Percentiles rank a stretch among this genome's conserved stretches.
phyloP scores from a whole-genome alignment of 2,888 invertebrate species.

The Plagiodera versicolora region DNA sequence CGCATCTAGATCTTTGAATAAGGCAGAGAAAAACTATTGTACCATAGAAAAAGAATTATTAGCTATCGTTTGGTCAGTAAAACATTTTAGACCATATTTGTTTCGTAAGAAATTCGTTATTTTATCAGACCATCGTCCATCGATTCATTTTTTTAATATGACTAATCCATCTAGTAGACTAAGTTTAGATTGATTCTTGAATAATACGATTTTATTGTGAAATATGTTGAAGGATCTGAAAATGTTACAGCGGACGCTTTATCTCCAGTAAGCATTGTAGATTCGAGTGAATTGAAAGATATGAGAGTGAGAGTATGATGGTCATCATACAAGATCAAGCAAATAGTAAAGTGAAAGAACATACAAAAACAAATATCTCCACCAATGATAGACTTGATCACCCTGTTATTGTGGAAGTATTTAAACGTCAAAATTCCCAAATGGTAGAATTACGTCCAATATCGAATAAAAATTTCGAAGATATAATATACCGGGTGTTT shows the following conservation, averaged over 20 bases:
- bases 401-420: not conserved
- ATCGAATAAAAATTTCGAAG: not conserved
- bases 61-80: too few relatives aligned
- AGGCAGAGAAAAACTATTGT: constrained; percentile 8
- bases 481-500: too few relatives aligned
- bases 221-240: not conserved
- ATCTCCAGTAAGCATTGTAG: not conserved
- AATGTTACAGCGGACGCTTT: not conserved
- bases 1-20: constrained; percentile 25
- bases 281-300: not conserved
- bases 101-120: too few relatives aligned
- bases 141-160: too few relatives aligned
- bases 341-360: not conserved
- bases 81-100: too few relatives aligned
- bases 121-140: not conserved
- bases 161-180: constrained; percentile 5
- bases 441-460: not conserved
- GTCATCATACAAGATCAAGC: not conserved
- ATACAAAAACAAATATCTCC: too few relatives aligned
- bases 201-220: constrained; percentile 14
- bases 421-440: not conserved
- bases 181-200: constrained; percentile 13
- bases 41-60: not conserved
- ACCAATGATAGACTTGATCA: too few relatives aligned
- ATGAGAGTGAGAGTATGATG: not conserved